A percentile compares a stretch with the other conserved stretches of the same genome.
phyloP scores from a whole-genome alignment of 2,888 invertebrate genomes.

The Cryptosula pallasiana region DNA sequence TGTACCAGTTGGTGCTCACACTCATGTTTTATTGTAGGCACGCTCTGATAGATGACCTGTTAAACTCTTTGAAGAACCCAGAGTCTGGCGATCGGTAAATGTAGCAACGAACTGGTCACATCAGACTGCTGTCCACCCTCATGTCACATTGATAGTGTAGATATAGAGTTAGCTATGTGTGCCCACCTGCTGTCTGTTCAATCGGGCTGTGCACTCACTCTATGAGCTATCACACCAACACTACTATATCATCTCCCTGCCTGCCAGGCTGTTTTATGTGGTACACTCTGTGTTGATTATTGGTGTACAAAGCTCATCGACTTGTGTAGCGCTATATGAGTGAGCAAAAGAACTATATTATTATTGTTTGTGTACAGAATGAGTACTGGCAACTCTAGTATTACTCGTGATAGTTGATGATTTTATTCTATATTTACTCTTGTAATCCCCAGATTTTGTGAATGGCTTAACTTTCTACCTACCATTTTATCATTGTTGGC shows the following conservation, averaged over 20 bases:
- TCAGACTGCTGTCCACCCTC: too few relatives aligned
- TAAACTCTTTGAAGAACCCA: slow-evolving; percentile 9
- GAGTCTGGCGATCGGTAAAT: background rate
- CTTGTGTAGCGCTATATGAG: background rate
- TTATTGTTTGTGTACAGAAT: background rate
- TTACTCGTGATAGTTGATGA: slow-evolving; percentile 2
- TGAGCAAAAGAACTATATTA: background rate
- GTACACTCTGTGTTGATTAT: background rate
- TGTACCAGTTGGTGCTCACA: too few relatives aligned
- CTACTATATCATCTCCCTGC: too few relatives aligned
- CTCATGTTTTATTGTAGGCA: slow-evolving; percentile 16
- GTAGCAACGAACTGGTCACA: too few relatives aligned
- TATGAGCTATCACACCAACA: too few relatives aligned
- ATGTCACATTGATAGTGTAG: too few relatives aligned
- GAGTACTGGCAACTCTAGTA: background rate
- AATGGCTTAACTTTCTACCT: background rate
- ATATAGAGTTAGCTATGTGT: too few relatives aligned
- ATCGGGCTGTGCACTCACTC: too few relatives aligned
- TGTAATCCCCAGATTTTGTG: background rate
- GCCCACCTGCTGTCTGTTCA: too few relatives aligned
- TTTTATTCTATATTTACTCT: background rate
- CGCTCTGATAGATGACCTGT: background rate
- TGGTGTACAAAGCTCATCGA: background rate
- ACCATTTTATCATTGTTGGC: slow-evolving; percentile 2
- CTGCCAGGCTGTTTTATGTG: background rate